These are phyloP conservation scores for Phrynocephalus versicolor DNA, from an alignment of 2,113 vertebrate species.

Conservation along the genomic window DNA sequence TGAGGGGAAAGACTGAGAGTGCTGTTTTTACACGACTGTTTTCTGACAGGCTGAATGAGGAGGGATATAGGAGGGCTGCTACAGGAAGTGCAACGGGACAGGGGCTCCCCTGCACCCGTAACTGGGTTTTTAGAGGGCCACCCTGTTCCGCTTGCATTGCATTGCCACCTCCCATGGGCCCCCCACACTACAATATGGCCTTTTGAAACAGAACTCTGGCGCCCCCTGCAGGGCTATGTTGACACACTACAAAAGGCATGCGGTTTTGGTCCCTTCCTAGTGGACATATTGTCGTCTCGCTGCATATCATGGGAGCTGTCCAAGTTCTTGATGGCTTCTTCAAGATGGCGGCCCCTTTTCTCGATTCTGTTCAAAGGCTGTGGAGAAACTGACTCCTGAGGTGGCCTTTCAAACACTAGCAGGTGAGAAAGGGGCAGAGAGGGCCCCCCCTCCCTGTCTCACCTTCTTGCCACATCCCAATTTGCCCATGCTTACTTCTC, in stretches of 20 bases:
- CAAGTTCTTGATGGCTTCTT: background rate
- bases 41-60: background rate
- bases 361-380: background rate
- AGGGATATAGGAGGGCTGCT: background rate
- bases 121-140: background rate
- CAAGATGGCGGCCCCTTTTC: rapidly evolving
- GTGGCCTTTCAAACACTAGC: background rate
- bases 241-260: background rate
- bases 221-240: background rate
- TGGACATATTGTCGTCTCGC: background rate
- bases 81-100: background rate
- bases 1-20: background rate
- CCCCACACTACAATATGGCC: background rate
- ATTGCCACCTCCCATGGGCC: background rate
- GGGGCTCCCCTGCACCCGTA: background rate
- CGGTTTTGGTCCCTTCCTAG: background rate
- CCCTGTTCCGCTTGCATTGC: background rate
- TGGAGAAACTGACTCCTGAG: background rate
- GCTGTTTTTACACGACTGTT: background rate
- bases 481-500: background rate
- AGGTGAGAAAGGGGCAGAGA: background rate
- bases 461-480: background rate
- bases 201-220: slow-evolving; percentile 11
- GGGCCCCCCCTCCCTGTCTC: background rate
- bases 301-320: background rate